Evolutionary conservation across 2,797 vertebrate genomes (phyloP).

Genomic region (Meda fulgida): DNA sequence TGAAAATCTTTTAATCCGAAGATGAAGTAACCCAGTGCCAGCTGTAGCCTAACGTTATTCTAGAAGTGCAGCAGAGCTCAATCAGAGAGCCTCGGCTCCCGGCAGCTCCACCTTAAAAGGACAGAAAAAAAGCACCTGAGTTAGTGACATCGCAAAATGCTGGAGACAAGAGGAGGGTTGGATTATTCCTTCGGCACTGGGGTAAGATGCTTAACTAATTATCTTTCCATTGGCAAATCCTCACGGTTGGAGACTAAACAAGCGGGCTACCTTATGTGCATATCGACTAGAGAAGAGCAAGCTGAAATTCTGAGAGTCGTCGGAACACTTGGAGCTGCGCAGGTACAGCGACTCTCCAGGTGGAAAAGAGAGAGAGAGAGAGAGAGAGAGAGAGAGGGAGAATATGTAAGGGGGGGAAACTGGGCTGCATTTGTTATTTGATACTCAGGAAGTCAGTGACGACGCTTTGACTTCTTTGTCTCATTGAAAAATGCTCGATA

Average conservation of each 20-base stretch:
- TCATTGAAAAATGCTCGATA: constrained; percentile 77
- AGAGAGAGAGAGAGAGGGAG: constrained; percentile 58
- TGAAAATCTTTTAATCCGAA: constrained; percentile 75
- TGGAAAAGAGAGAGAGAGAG: constrained; percentile 60
- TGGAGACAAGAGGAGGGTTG: constrained; percentile 58
- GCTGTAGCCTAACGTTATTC: constrained; percentile 58
- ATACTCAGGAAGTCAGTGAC: constrained; percentile 86
- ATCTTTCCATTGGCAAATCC: constrained; percentile 63
- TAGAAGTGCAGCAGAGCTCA: constrained; percentile 55
- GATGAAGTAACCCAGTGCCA: constrained; percentile 70
- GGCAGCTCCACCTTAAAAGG: constrained; percentile 67
- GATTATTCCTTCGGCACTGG: constrained; percentile 66
- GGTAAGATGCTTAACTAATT: constrained; percentile 71
- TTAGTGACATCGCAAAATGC: constrained; percentile 64
- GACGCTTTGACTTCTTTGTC: constrained; percentile 84
- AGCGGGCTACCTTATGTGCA: constrained; percentile 54
- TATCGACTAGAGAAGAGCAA: too few species aligned
- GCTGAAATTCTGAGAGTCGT: constrained; percentile 43
- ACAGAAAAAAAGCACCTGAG: constrained; percentile 58
- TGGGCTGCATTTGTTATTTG: constrained; percentile 78
- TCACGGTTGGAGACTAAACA: constrained; percentile 53
- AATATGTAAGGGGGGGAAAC: constrained; percentile 53
- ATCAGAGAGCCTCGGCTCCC: constrained; percentile 59
- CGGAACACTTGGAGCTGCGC: constrained; percentile 65
- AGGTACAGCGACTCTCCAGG: constrained; percentile 68